phyloP scores from a whole-genome alignment of 2,113 vertebrate genomes.

The Cottus gobio region DNA sequence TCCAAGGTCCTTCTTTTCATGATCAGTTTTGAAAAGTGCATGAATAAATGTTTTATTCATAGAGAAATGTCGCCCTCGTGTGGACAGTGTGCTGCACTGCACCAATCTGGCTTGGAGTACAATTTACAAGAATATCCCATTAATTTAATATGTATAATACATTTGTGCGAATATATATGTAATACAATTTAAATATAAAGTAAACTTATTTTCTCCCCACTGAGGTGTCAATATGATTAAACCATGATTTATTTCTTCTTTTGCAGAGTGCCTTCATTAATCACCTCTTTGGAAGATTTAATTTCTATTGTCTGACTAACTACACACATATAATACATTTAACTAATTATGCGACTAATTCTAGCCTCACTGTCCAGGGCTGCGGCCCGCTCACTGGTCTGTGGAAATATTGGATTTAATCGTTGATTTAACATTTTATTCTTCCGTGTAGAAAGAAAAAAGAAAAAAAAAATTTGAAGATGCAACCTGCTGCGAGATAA shows the following conservation, averaged over 20 bases:
- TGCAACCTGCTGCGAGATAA: not conserved
- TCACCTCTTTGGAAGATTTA: not conserved
- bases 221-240: not conserved
- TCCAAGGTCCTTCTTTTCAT: not conserved
- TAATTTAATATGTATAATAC: no score
- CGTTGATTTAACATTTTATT: not conserved
- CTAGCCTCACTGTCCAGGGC: not conserved
- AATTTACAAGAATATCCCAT: not conserved
- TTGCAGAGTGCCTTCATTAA: not conserved
- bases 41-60: not conserved
- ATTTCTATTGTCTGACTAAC: no score
- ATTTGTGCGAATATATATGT: not conserved
- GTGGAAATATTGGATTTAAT: not conserved
- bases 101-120: not conserved
- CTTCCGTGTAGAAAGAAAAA: not conserved
- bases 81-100: not conserved
- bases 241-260: not conserved
- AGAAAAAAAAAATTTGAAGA: not conserved
- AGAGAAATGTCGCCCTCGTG: conserved; percentile 13
- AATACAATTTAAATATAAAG: not conserved
- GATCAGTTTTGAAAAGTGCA: not conserved
- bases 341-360: not conserved
- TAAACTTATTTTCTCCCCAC: not conserved
- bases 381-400: not conserved
- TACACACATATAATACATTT: not conserved